Conservation (phyloP, 2,888 invertebrate genomes). For the Ophion ventricosus region DNA sequence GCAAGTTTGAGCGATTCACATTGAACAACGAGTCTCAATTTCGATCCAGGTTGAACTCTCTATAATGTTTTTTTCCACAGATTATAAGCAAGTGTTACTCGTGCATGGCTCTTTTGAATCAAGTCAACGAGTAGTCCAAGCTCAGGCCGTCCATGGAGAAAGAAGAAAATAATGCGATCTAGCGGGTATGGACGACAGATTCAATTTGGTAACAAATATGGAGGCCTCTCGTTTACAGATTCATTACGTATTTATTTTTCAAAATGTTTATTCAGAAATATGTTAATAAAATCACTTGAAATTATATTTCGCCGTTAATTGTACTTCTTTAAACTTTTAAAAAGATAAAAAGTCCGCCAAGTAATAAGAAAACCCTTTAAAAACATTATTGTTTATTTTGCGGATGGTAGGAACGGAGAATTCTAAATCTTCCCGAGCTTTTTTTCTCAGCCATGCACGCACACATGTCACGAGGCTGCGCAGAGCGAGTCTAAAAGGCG, state of each 20-base stretch:
- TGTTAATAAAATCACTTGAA: background rate
- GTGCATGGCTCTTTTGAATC: conserved; percentile 62
- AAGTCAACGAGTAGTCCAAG: conserved; percentile 55
- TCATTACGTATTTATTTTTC: background rate
- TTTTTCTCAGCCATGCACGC: too few species aligned
- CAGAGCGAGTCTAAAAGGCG: too few species aligned
- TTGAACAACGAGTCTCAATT: background rate
- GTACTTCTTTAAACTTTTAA: too few species aligned
- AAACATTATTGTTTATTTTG: too few species aligned
- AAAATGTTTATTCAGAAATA: background rate
- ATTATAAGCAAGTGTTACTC: conserved; percentile 67
- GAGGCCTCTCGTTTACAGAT: background rate
- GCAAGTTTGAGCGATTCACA: background rate
- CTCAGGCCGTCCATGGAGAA: background rate
- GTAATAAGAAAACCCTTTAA: too few species aligned
- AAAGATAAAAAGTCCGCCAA: too few species aligned
- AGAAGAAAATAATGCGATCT: background rate
- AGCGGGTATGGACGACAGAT: background rate
- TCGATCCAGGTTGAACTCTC: background rate
- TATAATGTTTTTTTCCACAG: conserved; percentile 31
- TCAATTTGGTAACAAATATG: background rate
- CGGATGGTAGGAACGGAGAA: too few species aligned
- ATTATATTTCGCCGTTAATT: background rate
- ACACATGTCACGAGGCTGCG: too few species aligned
- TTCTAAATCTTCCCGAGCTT: too few species aligned